A percentile compares a stretch with the other conserved stretches of the same genome.
Evolutionary conservation across 2,797 vertebrate genomes (phyloP).

Genomic region (Ateles fusciceps): DNA sequence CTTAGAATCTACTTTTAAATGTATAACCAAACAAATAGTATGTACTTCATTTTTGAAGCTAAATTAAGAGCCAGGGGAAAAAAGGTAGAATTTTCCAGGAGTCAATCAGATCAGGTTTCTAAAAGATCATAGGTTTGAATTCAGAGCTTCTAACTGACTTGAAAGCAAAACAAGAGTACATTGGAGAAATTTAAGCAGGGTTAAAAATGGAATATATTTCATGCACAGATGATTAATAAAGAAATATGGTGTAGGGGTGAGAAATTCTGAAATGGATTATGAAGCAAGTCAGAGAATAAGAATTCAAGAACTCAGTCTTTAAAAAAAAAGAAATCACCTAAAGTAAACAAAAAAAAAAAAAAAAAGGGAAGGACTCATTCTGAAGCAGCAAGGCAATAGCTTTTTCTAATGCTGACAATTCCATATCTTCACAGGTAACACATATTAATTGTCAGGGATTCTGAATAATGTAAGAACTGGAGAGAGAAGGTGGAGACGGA

Average conservation of each 20-base stretch:
- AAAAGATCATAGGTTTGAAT: conserved; percentile 28
- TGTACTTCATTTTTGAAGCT: not conserved
- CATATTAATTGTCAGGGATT: not conserved
- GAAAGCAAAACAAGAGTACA: conserved; percentile 37
- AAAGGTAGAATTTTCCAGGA: not conserved
- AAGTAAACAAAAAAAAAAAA: not conserved
- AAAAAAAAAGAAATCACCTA: conserved; percentile 17
- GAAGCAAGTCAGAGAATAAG: conserved; percentile 72
- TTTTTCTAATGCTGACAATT: not conserved
- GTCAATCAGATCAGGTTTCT: conserved; percentile 23
- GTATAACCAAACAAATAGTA: not conserved
- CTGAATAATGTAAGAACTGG: not conserved
- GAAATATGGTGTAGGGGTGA: conserved; percentile 74
- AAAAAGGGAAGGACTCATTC: not conserved
- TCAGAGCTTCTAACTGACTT: not conserved
- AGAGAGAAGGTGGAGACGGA: not conserved
- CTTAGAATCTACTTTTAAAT: conserved; percentile 35
- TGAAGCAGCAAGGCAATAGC: not conserved
- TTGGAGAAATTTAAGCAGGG: conserved; percentile 63
- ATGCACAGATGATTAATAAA: conserved; percentile 78
- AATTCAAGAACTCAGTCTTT: conserved; percentile 65
- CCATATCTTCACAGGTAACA: not conserved
- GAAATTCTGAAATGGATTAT: conserved; percentile 68
- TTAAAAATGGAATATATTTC: conserved; percentile 72
- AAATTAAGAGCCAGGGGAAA: conserved; percentile 1